These are phyloP conservation scores for Panurus biarmicus DNA, from an alignment of 2,113 vertebrate genomes.

Conservation along the genomic window DNA sequence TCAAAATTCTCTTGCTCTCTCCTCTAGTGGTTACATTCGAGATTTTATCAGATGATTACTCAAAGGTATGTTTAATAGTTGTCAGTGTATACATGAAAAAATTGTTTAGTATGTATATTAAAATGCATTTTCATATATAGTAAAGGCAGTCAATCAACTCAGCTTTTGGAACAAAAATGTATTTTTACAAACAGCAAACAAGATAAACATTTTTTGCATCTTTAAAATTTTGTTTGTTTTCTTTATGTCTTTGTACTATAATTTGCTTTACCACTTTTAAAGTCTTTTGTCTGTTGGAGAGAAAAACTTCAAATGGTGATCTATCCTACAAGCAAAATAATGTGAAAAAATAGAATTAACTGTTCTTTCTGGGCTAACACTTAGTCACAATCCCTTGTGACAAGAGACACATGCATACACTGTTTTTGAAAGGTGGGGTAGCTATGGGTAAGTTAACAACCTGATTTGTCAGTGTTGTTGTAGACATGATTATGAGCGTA, in stretches of 20 bases:
- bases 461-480: background rate
- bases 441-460: background rate
- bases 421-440: background rate
- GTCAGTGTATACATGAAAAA: background rate
- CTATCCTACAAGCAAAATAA: background rate
- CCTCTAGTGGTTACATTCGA: constrained; percentile 90
- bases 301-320: background rate
- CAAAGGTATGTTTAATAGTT: constrained; percentile 81
- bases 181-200: background rate
- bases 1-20: constrained; percentile 37
- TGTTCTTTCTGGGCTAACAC: background rate
- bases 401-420: background rate
- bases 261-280: background rate
- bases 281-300: background rate
- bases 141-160: background rate
- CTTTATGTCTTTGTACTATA: background rate
- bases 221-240: background rate
- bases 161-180: background rate
- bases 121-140: constrained; percentile 36
- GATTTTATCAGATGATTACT: constrained; percentile 96
- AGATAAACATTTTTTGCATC: background rate
- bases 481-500: background rate
- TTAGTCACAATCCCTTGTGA: background rate
- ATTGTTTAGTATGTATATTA: background rate
- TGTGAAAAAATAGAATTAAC: background rate